A percentile compares a stretch with the other conserved stretches of the same genome.
Evolutionary conservation across 1,140 invertebrate genomes (phyloP).

Genomic region (Procambarus clarkii): DNA sequence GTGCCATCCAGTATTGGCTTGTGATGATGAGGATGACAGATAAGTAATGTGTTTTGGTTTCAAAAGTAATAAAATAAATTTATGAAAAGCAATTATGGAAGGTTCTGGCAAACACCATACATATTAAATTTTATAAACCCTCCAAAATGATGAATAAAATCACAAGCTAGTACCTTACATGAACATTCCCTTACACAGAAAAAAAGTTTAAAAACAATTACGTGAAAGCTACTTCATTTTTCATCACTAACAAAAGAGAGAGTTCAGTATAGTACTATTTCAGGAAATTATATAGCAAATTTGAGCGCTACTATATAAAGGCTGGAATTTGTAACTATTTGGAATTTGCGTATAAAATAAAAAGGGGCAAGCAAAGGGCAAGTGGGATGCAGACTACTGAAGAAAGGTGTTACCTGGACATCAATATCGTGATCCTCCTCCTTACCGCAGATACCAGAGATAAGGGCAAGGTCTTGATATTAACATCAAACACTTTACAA

Average conservation of each 20-base stretch:
- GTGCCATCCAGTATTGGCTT: too few species aligned
- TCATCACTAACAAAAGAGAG: neutral
- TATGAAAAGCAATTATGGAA: too few species aligned
- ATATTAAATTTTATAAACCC: too few species aligned
- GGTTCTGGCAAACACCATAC: too few species aligned
- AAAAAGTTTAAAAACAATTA: neutral
- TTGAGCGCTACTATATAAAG: neutral
- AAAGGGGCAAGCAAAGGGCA: neutral
- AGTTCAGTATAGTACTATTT: neutral
- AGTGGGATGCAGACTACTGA: neutral
- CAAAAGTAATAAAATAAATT: too few species aligned
- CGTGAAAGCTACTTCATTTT: neutral
- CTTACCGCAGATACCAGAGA: slow-evolving; percentile 1
- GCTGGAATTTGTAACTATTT: neutral
- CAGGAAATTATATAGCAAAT: neutral
- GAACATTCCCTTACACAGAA: neutral
- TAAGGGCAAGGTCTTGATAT: neutral
- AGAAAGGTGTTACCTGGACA: neutral
- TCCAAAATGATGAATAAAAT: too few species aligned
- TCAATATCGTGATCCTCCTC: slow-evolving; percentile 25
- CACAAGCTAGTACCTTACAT: neutral
- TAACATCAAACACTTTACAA: neutral
- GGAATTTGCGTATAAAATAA: neutral
- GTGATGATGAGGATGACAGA: too few species aligned
- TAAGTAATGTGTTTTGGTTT: too few species aligned